A percentile compares a stretch with the other conserved stretches of the same genome.
Evolutionary conservation across 2,113 vertebrate species (phyloP).

Genomic region (Ariopsis seemanni): DNA sequence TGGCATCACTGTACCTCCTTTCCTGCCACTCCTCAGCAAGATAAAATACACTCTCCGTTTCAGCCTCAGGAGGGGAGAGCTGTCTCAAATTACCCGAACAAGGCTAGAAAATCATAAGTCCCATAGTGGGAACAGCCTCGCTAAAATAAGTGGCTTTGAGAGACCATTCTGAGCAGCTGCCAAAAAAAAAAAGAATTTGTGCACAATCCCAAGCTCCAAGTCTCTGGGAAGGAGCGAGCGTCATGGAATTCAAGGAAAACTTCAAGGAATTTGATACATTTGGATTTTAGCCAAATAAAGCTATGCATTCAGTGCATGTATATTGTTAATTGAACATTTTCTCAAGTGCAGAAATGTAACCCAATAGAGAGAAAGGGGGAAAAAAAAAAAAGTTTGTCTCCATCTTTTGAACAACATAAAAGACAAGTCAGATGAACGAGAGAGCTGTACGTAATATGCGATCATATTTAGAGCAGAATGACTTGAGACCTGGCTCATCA

Average conservation of each 20-base stretch:
- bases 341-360: neutral
- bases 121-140: conserved; percentile 41
- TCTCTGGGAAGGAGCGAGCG: neutral
- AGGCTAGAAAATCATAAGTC: conserved; percentile 45
- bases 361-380: neutral
- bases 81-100: conserved; percentile 48
- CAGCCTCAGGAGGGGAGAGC: conserved; percentile 36
- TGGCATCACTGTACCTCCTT: conserved; percentile 45
- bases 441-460: neutral
- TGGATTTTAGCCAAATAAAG: neutral
- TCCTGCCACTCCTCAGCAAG: conserved; percentile 45
- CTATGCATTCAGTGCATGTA: neutral
- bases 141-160: conserved; percentile 51
- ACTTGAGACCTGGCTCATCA: neutral
- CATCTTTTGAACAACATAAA: neutral
- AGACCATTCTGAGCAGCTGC: conserved; percentile 36
- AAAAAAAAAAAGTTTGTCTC: neutral
- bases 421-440: neutral
- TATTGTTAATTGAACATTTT: neutral
- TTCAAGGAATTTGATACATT: neutral
- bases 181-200: neutral
- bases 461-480: neutral
- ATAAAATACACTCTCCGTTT: conserved; percentile 43
- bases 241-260: neutral
- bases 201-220: neutral